Base-by-base conservation (phyloP, 2,888 invertebrate genomes). In the Dryadula phaetusa region DNA sequence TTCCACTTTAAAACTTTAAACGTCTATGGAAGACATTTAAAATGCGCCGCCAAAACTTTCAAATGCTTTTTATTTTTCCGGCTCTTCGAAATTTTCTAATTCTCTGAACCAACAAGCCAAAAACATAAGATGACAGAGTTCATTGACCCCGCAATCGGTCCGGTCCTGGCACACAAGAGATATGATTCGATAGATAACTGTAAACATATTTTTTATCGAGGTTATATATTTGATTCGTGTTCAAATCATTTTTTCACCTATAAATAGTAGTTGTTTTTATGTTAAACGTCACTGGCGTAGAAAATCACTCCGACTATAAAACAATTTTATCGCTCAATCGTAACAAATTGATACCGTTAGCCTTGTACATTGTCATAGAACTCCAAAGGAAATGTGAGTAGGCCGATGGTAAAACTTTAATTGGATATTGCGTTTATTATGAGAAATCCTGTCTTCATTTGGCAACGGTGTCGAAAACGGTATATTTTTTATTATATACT, bases 161-260 rank as follows among this genome's bases (percentile, higher is more conserved):
- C 82, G 81, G 83, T 83, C 86, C 84, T 86, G 84, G 83, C 82
- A 76, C 82, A 84, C 82, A 82, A 82, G 80, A 84, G 82, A 86
- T 89, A 87, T 87, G 86, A 87, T 90, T 88, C 83, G 88, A 90
- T 90, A 90, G 86, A 87, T 92, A 92, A 90, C 92, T 90, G 91
- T 92, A 83, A 82, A 83, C 76, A 83, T 79, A 85, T 85, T 87
- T 86, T 88, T 87, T 90, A 87, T 88, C 80, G 83, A 78, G 85
- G 85, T 84, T 87, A 84, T 83, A 80, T 81, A 79, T 86, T 87
- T 85, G 82, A 86, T 85, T 86, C 82, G 86, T 83, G 81, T 75
- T 74, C 66, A 66, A 68, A 74, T 71, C 64, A 71, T 68, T 70
- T 37, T 75, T 75, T 73, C 66, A 60, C 49, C 52, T 53, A 62